phyloP scores from a whole-genome alignment of 2,797 vertebrate species.

The Taenioides sp. region DNA sequence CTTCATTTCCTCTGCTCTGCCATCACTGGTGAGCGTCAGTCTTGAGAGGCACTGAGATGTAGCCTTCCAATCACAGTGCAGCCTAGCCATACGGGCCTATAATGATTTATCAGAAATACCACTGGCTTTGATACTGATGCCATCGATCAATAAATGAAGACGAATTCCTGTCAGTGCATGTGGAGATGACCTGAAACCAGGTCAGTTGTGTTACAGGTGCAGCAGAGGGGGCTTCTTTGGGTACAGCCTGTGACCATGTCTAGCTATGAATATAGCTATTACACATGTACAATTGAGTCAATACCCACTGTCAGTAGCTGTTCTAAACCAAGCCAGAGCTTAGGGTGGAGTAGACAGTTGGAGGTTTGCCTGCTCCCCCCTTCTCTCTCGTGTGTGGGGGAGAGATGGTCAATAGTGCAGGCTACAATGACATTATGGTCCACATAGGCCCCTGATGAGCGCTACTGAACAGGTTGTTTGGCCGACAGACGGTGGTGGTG shows the following conservation, averaged over 20 bases:
- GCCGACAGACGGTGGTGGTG: conserved; percentile 15
- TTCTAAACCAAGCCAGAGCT: background rate
- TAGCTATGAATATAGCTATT: conserved; percentile 61
- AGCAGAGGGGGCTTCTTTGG: conserved; percentile 29
- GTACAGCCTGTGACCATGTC: conserved; percentile 64
- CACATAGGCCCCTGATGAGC: conserved; percentile 11
- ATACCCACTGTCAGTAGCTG: conserved; percentile 18
- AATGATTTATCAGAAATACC: background rate
- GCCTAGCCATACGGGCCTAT: conserved; percentile 1
- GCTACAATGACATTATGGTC: conserved; percentile 45
- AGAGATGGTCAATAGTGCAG: conserved; percentile 14
- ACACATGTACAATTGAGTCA: conserved; percentile 52
- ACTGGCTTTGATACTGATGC: background rate
- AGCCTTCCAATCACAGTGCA: background rate
- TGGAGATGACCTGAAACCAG: conserved; percentile 56
- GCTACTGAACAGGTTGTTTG: conserved; percentile 25
- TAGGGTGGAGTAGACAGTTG: background rate
- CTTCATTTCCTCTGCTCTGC: conserved; percentile 15
- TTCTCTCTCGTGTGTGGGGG: background rate
- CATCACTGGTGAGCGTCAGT: conserved; percentile 4
- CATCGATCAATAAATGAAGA: conserved; percentile 31
- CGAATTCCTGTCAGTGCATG: conserved; percentile 19
- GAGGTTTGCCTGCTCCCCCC: conserved; percentile 5
- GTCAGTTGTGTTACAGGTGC: conserved; percentile 70
- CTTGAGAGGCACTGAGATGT: background rate